Evolutionary conservation across 2,797 vertebrate genomes (phyloP), one percentile per base, ranked within the genome.

Genomic region (Meriones psammophilus): DNA sequence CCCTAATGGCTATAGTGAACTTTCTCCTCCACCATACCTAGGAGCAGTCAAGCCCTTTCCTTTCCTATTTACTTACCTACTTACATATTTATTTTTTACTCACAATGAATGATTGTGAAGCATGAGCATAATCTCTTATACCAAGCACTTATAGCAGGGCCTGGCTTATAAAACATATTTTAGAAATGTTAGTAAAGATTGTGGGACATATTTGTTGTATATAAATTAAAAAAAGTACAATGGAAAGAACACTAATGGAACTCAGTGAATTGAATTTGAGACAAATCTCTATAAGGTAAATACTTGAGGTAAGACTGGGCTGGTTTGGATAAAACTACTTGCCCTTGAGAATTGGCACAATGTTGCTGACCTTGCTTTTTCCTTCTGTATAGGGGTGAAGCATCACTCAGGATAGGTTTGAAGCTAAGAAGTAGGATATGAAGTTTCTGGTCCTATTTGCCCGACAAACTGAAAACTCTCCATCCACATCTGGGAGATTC

Each of bases 401-500:
- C 39, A 42, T 5, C 1, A 79, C 18, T 64, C 3, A n/a, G 36
- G 28, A 24, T 28, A 56, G 33, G 6, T 71, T 60, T 66, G 42
- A 90, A 26, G 9, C 36, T 64, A 81, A 36, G 14, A 58, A 46
- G 17, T n/a, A 30, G 62, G 26, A 0, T 5, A 1, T 22, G 46
- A 46, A 50, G 42, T 39, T 20, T 10, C 20, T 15, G 66, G 68
- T 14, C 2, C 3, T 20, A 1, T 17, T 39, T 68, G 30, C 26
- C 15, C 30, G 20, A 6, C 12, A 33, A 18, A 42, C 13, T 6
- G 9, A 30, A 62, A 54, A 8, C 5, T 6, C 9, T 60, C 22
- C 1, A 9, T 30, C 28, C 10, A 56, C 17, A 22, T 0, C 0
- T 0, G 2, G 4, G 33, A 28, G 26, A 9, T 9, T 8, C 56